Evolutionary conservation across 2,888 invertebrate genomes (phyloP), one percentile per base, ranked within the genome.

Genomic region (Eupithecia insigniata): DNA sequence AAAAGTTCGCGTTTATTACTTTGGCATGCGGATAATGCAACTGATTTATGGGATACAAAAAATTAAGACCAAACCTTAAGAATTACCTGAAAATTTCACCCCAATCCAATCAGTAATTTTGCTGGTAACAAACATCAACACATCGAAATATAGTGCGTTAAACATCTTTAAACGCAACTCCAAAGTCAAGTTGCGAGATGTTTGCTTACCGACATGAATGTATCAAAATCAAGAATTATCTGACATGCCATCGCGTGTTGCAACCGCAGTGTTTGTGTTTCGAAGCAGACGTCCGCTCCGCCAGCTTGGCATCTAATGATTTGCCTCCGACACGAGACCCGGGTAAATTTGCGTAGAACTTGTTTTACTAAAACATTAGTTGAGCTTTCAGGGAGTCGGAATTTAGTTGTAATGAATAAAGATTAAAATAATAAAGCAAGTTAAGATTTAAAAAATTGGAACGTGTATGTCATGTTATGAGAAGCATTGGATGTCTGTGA

Each of bases 171-270:
- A 34, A 62, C 0, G 34, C 18, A n/a, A 62, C 22, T 62, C 2
- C 12, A 34, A 34, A 62, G 62, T 34, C 61, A 36, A 36, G 32
- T 62, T 62, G 62, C 62, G n/a, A 26, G 34, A 62, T 62, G 26
- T 62, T 62, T 62, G 14, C 62, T 22, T n/a, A n/a, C 34, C 18
- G 62, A n/a, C 61, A n/a, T 32, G 62, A 39, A 51, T 22, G 66
- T 66, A 51, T 30, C 62, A 62, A 62, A 62, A 36, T 36, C 22
- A 12, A 36, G 12, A 8, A 22, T 62, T 62, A 62, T 62, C 62
- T 62, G 4, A 18, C 61, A 34, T n/a, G 61, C 18, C n/a, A 62
- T 36, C 61, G 62, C 62, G 34, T 36, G 62, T 12, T 62, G 18
- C 1, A 34, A 61, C 32, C 62, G 34, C 36, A 22, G 12, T 36